Base-by-base conservation (phyloP, 2,797 vertebrate genomes). In the Pangasius larnaudii region DNA sequence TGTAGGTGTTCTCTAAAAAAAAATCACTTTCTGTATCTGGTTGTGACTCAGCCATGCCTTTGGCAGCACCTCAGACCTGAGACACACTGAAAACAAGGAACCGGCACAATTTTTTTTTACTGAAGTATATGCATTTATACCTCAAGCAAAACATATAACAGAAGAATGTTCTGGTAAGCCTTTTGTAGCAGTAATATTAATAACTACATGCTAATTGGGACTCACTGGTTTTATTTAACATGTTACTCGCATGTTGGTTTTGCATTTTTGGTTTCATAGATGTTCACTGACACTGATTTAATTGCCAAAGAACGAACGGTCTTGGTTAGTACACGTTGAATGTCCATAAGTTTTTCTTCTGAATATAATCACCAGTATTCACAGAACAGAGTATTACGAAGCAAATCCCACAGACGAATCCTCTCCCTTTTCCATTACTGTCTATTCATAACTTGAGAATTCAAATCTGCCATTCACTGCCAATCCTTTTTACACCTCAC, bases 51-150 rank as follows among this genome's bases (percentile, higher is more conserved):
- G 81, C 33, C 24, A 39, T 42, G 51, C 69, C 78, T 75, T 49
- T 88, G 80, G 87, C 71, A 87, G 85, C 82, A 71, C 33, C 53
- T 77, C 58, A 88, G 69, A 88, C 56, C 51, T 36, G 53, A 33
- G 51, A 56, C 49, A 53, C 30, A 9, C 56, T 80, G 10, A 39
- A 59, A 59, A 61, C 56, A 42, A n/a, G 56, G 3, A 79, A 58
- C 16, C 8, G 2, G 46, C 46, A 22, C n/a, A 22, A n/a, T n/a
- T n/a, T n/a, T n/a, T n/a, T n/a, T n/a, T 53, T 53, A 30, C 14
- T 30, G 49, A 77, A 33, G 7, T 36, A 22, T 22, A 80, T 80
- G 19, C 39, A 80, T 80, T 24, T 80, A 80, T 39, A 80, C 53
- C 77, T 79, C 16, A 33, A 30, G 49, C 16, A 53, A 46, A 53